These are phyloP conservation scores for human DNA, from an alignment of 2,113 vertebrate species.

Conservation along the genomic window DNA sequence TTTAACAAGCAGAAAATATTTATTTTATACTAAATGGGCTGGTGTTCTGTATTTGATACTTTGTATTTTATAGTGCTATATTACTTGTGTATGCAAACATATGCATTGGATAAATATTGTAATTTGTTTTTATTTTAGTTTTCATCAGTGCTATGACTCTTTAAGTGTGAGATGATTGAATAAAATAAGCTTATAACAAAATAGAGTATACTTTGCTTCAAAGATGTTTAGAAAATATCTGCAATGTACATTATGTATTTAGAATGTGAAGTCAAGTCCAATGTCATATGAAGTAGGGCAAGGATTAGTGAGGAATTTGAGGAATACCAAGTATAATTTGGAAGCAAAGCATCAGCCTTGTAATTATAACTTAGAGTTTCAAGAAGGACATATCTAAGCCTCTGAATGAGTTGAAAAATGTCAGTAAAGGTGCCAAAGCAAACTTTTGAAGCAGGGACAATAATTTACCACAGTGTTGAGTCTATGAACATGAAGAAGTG, in stretches of 20 bases:
- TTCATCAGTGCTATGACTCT: background rate
- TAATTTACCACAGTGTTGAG: background rate
- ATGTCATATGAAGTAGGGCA: background rate
- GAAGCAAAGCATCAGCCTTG: background rate
- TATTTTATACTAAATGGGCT: background rate
- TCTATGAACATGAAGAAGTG: background rate
- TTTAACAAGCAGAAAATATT: background rate
- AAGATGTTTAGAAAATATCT: background rate
- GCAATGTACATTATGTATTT: background rate
- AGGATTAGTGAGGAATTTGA: background rate
- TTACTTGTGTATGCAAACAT: background rate
- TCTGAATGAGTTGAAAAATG: background rate
- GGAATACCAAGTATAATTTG: background rate
- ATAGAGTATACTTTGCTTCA: background rate
- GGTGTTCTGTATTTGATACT: background rate
- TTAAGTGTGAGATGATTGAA: background rate
- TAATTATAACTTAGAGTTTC: background rate
- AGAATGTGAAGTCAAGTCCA: background rate
- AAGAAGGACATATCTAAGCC: background rate
- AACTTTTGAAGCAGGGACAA: background rate
- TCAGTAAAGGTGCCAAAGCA: background rate
- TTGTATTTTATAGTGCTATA: background rate
- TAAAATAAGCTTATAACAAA: background rate
- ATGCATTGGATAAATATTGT: background rate
- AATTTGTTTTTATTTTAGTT: background rate